A percentile compares a stretch with the other conserved stretches of the same genome.
These are phyloP conservation scores for Drosophila mimica DNA, from an alignment of 2,888 invertebrate genomes.

Conservation along the genomic window DNA sequence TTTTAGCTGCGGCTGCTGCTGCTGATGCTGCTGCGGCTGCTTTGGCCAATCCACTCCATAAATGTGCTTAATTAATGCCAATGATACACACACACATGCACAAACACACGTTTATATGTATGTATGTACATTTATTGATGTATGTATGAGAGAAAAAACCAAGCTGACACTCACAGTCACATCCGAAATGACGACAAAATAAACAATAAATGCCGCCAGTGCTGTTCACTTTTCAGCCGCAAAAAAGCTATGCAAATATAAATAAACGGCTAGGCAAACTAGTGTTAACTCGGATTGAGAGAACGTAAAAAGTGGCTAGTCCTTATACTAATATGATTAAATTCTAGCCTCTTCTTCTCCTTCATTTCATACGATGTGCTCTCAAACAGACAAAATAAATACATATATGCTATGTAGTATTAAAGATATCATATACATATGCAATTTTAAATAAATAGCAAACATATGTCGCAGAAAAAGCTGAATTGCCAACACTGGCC, in stretches of 20 bases:
- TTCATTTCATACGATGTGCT: not conserved
- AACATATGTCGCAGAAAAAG: not conserved
- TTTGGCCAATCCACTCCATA: slow-evolving; percentile 49
- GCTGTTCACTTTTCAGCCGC: not conserved
- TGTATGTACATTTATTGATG: slow-evolving; percentile 4
- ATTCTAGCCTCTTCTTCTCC: not conserved
- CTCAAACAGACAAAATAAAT: not conserved
- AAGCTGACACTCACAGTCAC: slow-evolving; percentile 71
- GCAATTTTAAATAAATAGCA: not conserved
- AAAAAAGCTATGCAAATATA: not conserved
- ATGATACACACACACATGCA: slow-evolving; percentile 58
- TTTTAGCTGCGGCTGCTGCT: slow-evolving; percentile 13
- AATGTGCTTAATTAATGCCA: slow-evolving; percentile 79
- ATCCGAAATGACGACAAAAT: slow-evolving; percentile 73
- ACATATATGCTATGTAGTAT: not conserved
- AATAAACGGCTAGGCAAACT: not conserved
- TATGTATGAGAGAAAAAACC: slow-evolving; percentile 8
- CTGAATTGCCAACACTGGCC: slow-evolving; percentile 37
- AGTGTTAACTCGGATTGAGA: not conserved
- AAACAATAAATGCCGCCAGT: slow-evolving; percentile 38
- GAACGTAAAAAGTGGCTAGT: not conserved
- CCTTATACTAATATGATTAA: not conserved
- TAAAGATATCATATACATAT: not conserved
- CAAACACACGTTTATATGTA: slow-evolving; percentile 6
- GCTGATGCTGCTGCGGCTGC: slow-evolving; percentile 11